phyloP scores from a whole-genome alignment of 2,113 vertebrate species.

The Pica pica region DNA sequence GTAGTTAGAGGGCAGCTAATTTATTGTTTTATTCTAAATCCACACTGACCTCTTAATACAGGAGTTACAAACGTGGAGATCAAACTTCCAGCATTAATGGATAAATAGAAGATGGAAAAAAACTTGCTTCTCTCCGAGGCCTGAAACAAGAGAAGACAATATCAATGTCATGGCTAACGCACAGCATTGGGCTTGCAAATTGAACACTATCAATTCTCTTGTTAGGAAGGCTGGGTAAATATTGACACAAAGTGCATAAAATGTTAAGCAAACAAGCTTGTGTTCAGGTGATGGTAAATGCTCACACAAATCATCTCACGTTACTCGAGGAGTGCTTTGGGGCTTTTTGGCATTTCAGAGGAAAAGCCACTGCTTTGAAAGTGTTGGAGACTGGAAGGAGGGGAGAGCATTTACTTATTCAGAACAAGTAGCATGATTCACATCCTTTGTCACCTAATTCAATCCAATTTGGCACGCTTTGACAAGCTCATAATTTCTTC shows the following conservation, averaged over 20 bases:
- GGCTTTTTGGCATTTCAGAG: slow-evolving; percentile 28
- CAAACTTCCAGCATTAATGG: slow-evolving; percentile 95
- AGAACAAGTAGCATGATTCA: slow-evolving; percentile 36
- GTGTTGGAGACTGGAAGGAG: background rate
- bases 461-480: slow-evolving; percentile 35
- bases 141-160: slow-evolving; percentile 72
- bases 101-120: slow-evolving; percentile 98
- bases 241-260: slow-evolving; percentile 5
- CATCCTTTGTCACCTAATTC: slow-evolving; percentile 52
- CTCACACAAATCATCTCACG: background rate
- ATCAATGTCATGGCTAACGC: background rate
- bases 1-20: slow-evolving; percentile 10
- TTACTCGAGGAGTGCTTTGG: background rate
- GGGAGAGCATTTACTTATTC: slow-evolving; percentile 40
- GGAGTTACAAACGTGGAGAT: slow-evolving; percentile 94
- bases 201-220: slow-evolving; percentile 22
- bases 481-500: slow-evolving; percentile 48
- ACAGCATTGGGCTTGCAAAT: slow-evolving; percentile 9
- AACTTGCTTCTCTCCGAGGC: slow-evolving; percentile 86
- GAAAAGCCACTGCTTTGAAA: background rate
- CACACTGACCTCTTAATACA: slow-evolving; percentile 86
- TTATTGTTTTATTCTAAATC: background rate
- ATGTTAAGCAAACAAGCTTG: slow-evolving; percentile 51
- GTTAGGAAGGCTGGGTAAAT: slow-evolving; percentile 29
- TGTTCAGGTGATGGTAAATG: slow-evolving; percentile 7